Percentiles rank a stretch among this genome's conserved stretches.
phyloP scores from a whole-genome alignment of 2,113 vertebrate species.

The Tyto alba region DNA sequence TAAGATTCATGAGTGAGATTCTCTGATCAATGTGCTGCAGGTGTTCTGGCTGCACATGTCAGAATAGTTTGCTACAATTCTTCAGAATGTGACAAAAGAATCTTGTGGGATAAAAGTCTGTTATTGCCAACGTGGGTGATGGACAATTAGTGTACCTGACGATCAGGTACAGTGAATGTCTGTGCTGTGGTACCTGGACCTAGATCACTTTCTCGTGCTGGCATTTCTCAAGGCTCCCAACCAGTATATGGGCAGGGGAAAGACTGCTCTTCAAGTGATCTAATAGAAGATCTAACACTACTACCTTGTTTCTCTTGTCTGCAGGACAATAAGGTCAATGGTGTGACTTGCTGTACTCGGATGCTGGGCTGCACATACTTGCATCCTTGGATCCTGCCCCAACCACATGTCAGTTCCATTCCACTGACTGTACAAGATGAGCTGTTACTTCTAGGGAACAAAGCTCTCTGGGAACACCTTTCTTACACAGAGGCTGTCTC shows the following conservation, averaged over 20 bases:
- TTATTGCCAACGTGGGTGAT: not conserved
- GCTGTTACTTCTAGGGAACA: slow-evolving; percentile 91
- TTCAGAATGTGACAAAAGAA: not conserved
- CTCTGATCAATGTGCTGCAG: not conserved
- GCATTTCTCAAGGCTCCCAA: not conserved
- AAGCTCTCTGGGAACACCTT: slow-evolving; percentile 87
- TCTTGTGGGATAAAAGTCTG: not conserved
- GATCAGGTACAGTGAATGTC: not conserved
- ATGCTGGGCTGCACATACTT: slow-evolving; percentile 94
- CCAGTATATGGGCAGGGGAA: not conserved
- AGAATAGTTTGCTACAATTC: not conserved
- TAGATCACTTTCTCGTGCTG: not conserved
- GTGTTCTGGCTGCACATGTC: not conserved
- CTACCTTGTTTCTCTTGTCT: slow-evolving; percentile 38
- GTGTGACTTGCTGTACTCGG: slow-evolving; percentile 95
- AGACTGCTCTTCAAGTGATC: not conserved
- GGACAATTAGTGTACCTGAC: not conserved
- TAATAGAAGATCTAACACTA: not conserved
- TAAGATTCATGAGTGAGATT: not conserved
- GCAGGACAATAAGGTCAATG: slow-evolving; percentile 97
- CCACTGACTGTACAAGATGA: slow-evolving; percentile 88
- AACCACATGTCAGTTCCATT: slow-evolving; percentile 85
- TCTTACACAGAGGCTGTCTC: slow-evolving; percentile 84
- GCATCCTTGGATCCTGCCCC: slow-evolving; percentile 91
- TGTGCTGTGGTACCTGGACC: not conserved